A percentile compares a stretch with the other conserved stretches of the same genome.
These are phyloP conservation scores for Andrena flavipes DNA, from an alignment of 2,888 invertebrate species.

Conservation along the genomic window DNA sequence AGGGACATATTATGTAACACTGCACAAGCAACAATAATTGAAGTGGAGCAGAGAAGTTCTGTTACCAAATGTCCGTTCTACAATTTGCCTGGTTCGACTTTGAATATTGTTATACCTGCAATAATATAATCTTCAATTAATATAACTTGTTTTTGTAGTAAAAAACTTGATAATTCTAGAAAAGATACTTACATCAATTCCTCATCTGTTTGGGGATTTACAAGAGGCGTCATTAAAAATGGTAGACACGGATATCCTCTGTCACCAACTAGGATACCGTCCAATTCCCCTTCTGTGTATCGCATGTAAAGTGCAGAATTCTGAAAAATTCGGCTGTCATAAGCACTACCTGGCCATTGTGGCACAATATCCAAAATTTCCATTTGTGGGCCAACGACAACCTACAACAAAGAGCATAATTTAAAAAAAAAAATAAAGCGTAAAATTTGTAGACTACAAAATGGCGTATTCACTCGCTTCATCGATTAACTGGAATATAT, in stretches of 20 bases:
- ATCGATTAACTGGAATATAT: no score
- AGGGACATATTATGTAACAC: not conserved
- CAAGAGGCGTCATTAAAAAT: not conserved
- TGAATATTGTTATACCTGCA: constrained; percentile 1
- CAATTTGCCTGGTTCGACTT: not conserved
- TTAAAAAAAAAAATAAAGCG: no score
- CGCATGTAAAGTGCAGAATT: not conserved
- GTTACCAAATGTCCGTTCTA: not conserved
- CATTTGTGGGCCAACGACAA: not conserved
- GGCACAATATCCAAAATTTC: not conserved
- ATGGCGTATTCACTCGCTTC: no score
- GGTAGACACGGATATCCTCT: not conserved
- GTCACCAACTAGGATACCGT: not conserved
- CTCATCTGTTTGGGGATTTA: not conserved
- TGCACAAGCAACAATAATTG: not conserved
- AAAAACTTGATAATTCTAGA: not conserved
- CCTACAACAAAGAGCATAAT: not conserved
- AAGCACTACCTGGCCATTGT: not conserved
- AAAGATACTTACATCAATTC: not conserved
- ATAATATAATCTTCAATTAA: constrained; percentile 5
- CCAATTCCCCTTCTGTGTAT: not conserved
- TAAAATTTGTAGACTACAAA: no score
- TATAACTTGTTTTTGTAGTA: not conserved
- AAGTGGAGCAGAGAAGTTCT: not conserved
- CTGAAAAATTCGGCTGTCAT: no score